A percentile compares a stretch with the other conserved stretches of the same genome.
These are phyloP conservation scores for Dipus sagitta DNA, from an alignment of 2,797 vertebrate species.

Conservation along the genomic window DNA sequence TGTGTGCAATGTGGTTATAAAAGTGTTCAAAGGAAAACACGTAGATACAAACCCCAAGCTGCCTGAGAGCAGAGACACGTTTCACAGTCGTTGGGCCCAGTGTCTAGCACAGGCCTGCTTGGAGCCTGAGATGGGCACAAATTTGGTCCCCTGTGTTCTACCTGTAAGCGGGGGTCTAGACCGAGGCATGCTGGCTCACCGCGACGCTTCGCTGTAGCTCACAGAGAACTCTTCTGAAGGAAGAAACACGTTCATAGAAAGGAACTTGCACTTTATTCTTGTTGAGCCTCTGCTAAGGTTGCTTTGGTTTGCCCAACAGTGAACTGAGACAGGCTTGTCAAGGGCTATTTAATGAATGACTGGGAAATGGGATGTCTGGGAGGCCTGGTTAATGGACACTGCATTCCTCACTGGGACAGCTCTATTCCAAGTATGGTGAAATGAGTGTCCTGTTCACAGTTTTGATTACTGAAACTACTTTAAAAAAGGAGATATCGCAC, in stretches of 20 bases:
- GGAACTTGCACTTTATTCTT: constrained; percentile 93
- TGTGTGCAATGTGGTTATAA: background rate
- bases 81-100: background rate
- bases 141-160: constrained; percentile 92
- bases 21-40: background rate
- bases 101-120: background rate
- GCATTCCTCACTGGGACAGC: no score
- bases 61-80: background rate
- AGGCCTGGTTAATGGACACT: no score
- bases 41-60: background rate
- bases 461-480: constrained; percentile 92
- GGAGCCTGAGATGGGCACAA: constrained; percentile 90
- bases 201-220: constrained; percentile 94
- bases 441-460: constrained; percentile 96
- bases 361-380: no score
- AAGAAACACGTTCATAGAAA: constrained; percentile 91
- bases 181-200: constrained; percentile 91
- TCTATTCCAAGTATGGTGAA: constrained; percentile 91
- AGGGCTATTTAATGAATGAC: no score
- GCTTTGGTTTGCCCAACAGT: constrained; percentile 93
- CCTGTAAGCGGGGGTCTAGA: constrained; percentile 93
- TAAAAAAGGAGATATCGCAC: constrained; percentile 95
- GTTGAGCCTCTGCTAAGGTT: constrained; percentile 95
- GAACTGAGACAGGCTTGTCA: constrained; percentile 92
- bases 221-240: constrained; percentile 87